These are phyloP conservation scores for Cygnus buccinator DNA, from an alignment of 2,113 vertebrate species.

Conservation along the genomic window DNA sequence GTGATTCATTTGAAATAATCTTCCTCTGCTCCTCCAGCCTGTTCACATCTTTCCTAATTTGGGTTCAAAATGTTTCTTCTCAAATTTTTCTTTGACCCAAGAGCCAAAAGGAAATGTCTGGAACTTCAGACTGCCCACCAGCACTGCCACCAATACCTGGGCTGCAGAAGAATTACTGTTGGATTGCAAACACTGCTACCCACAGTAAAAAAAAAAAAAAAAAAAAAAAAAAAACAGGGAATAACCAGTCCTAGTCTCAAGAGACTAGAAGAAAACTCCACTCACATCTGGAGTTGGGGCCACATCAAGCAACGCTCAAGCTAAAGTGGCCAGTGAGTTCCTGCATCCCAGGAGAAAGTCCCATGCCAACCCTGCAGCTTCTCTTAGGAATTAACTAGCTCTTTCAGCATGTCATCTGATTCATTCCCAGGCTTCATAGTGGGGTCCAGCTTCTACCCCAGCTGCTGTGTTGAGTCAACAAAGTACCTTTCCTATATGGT, in stretches of 20 bases:
- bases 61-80: background rate
- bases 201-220: background rate
- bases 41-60: background rate
- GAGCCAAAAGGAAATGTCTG: background rate
- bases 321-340: background rate
- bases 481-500: background rate
- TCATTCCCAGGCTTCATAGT: background rate
- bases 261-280: background rate
- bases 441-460: background rate
- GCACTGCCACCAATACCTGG: background rate
- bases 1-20: slow-evolving; percentile 45
- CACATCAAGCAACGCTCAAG: background rate
- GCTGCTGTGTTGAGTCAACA: background rate
- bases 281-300: background rate
- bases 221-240: background rate
- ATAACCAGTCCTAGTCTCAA: background rate
- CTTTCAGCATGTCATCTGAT: background rate
- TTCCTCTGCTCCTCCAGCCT: background rate
- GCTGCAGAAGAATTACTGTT: background rate
- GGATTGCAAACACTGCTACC: background rate
- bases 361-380: background rate
- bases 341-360: background rate
- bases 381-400: background rate
- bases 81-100: background rate
- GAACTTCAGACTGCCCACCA: background rate